A percentile compares a stretch with the other conserved stretches of the same genome.
Conservation (phyloP, 2,888 invertebrate genomes). For the Shargacucullia verbasci region DNA sequence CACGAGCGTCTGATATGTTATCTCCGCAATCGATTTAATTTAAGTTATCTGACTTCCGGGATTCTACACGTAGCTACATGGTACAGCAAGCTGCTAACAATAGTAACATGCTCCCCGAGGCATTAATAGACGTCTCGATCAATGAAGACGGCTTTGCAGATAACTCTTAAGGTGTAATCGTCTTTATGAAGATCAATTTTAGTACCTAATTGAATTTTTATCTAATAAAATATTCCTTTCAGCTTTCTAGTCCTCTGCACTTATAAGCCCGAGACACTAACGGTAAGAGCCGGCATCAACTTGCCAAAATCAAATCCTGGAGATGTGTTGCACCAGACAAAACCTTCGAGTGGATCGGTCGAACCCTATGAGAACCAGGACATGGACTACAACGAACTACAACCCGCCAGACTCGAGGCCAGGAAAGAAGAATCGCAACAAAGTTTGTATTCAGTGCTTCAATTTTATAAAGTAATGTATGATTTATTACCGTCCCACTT, state of each 20-base stretch:
- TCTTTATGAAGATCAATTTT: too few relatives aligned
- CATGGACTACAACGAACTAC: conserved; percentile 82
- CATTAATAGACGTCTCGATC: too few relatives aligned
- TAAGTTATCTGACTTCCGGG: too few relatives aligned
- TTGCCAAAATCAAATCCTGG: conserved; percentile 90
- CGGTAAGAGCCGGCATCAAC: conserved; percentile 94
- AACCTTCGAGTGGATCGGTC: conserved; percentile 77
- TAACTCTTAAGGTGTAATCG: too few relatives aligned
- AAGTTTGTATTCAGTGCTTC: conserved; percentile 66
- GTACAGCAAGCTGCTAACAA: too few relatives aligned
- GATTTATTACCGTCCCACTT: conserved; percentile 28
- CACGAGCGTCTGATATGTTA: too few relatives aligned
- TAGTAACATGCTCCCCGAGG: too few relatives aligned
- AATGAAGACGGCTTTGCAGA: too few relatives aligned
- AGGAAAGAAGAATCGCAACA: conserved; percentile 75
- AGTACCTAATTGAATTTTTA: background rate
- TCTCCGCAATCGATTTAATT: too few relatives aligned
- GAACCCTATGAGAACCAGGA: conserved; percentile 82
- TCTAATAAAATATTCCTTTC: conserved; percentile 44
- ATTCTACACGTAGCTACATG: too few relatives aligned
- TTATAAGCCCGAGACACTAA: conserved; percentile 94
- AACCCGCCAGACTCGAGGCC: conserved; percentile 84
- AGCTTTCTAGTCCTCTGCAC: conserved; percentile 94
- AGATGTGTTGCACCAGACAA: conserved; percentile 82
- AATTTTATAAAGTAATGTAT: conserved; percentile 18